phyloP scores from a whole-genome alignment of 2,888 invertebrate genomes.

The Parelbella ahira region DNA sequence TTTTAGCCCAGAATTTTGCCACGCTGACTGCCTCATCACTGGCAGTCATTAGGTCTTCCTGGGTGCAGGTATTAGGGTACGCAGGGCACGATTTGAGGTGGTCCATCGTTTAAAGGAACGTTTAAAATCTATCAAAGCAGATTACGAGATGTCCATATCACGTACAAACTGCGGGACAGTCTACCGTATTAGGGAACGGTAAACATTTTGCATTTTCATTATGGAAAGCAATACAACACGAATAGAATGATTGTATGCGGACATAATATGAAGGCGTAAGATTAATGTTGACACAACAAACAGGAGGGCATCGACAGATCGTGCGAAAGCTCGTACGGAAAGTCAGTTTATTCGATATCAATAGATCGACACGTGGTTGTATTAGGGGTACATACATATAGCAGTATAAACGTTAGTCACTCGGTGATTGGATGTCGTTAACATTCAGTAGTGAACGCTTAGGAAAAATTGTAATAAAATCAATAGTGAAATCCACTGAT shows the following conservation, averaged over 20 bases:
- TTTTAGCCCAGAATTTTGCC: too few relatives aligned
- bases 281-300: slow-evolving; percentile 12
- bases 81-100: too few relatives aligned
- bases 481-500: too few relatives aligned
- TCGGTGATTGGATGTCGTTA: too few relatives aligned
- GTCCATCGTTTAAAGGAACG: too few relatives aligned
- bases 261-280: not conserved
- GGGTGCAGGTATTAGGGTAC: too few relatives aligned
- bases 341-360: slow-evolving; percentile 8
- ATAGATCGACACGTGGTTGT: slow-evolving; percentile 7
- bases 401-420: too few relatives aligned
- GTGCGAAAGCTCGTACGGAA: slow-evolving; percentile 1
- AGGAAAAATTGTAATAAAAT: too few relatives aligned
- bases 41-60: too few relatives aligned
- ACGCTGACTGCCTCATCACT: too few relatives aligned
- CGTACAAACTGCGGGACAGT: not conserved
- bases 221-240: not conserved
- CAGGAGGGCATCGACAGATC: not conserved
- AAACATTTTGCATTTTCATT: slow-evolving; percentile 9
- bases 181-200: slow-evolving; percentile 2
- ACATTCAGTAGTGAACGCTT: too few relatives aligned
- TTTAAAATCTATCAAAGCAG: too few relatives aligned
- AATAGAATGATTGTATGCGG: not conserved
- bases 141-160: slow-evolving; percentile 5
- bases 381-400: not conserved